A percentile compares a stretch with the other conserved stretches of the same genome.
Evolutionary conservation across 2,797 vertebrate species (phyloP).

Genomic region (Meda fulgida): DNA sequence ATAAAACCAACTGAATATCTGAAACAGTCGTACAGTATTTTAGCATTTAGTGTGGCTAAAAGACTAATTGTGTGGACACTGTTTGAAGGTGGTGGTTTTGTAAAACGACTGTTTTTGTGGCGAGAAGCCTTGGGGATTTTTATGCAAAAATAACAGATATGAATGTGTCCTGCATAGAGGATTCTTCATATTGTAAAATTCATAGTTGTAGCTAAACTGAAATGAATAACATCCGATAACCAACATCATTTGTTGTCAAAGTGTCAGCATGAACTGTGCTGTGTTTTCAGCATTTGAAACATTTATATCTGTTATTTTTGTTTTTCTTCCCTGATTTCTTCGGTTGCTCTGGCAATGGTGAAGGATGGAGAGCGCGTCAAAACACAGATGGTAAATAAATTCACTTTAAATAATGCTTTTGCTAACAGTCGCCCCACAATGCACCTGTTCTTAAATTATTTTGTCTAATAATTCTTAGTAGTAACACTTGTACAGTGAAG

Average conservation of each 20-base stretch:
- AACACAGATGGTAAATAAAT: slow-evolving; percentile 85
- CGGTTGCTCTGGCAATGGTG: slow-evolving; percentile 77
- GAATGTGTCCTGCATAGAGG: not conserved
- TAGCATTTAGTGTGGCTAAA: not conserved
- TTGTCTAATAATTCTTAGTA: not conserved
- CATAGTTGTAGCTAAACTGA: not conserved
- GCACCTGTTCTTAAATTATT: not conserved
- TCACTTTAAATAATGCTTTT: slow-evolving; percentile 74
- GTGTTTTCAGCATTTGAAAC: slow-evolving; percentile 27
- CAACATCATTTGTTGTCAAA: slow-evolving; percentile 1
- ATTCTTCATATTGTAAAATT: slow-evolving; percentile 11
- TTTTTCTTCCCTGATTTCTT: slow-evolving; percentile 74
- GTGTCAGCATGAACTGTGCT: slow-evolving; percentile 30
- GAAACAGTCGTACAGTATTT: not conserved
- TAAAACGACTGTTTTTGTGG: not conserved
- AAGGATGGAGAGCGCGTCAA: slow-evolving; percentile 86
- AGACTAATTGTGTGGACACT: not conserved
- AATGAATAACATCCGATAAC: not conserved
- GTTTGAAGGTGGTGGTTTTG: not conserved
- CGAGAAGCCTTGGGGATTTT: not conserved
- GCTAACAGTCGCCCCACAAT: slow-evolving; percentile 54
- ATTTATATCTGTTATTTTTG: slow-evolving; percentile 72
- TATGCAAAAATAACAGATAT: slow-evolving; percentile 54
- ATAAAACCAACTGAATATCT: too few relatives aligned
- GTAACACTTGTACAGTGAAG: not conserved